A percentile compares a stretch with the other conserved stretches of the same genome.
phyloP scores from a whole-genome alignment of 1,140 invertebrate species.

The Theocolax elegans region DNA sequence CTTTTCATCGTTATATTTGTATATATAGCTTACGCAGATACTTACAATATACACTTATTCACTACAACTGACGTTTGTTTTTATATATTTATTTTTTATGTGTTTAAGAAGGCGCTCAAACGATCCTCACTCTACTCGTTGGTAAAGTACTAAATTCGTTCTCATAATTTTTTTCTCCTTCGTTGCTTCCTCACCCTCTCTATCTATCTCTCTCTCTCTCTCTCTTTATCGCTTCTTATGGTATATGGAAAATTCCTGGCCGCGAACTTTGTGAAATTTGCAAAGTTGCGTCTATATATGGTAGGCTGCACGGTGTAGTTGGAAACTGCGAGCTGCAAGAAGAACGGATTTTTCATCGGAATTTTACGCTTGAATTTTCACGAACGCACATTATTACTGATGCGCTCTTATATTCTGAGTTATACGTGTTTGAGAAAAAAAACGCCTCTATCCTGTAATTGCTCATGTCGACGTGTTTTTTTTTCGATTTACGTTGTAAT shows the following conservation, averaged over 20 bases:
- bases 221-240: too few species aligned
- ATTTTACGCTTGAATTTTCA: constrained; percentile 33
- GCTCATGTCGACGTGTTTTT: constrained; percentile 4
- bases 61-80: too few species aligned
- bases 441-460: constrained; percentile 1
- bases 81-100: not conserved
- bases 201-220: too few species aligned
- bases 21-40: too few species aligned
- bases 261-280: constrained; percentile 8
- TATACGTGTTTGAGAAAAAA: too few species aligned
- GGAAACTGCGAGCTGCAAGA: constrained; percentile 5
- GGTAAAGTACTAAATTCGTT: constrained; percentile 8
- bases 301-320: not conserved
- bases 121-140: constrained; percentile 1
- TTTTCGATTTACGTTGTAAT: not conserved
- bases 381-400: constrained; percentile 29
- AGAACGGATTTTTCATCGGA: constrained; percentile 28
- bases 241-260: constrained; percentile 12
- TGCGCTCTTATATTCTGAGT: constrained; percentile 11
- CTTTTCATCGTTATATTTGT: too few species aligned
- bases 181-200: too few species aligned
- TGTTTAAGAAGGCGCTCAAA: constrained; percentile 8
- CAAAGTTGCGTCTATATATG: constrained; percentile 5
- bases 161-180: not conserved
- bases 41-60: too few species aligned